phyloP scores from a whole-genome alignment of 2,888 invertebrate species.

The Chrysina gloriosa region DNA sequence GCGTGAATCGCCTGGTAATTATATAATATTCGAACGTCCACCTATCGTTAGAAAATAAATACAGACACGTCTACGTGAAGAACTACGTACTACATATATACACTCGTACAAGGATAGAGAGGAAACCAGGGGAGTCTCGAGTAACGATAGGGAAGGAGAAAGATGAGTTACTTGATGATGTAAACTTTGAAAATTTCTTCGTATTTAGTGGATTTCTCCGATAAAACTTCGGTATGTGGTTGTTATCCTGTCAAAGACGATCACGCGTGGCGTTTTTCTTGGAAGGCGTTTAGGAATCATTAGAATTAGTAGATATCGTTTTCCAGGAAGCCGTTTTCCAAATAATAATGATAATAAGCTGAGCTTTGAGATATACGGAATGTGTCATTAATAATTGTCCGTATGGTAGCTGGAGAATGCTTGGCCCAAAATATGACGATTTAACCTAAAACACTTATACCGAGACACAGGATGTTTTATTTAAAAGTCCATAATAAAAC shows the following conservation, averaged over 20 bases:
- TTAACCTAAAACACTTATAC: no score
- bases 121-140: background rate
- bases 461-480: no score
- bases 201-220: background rate
- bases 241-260: slow-evolving; percentile 18
- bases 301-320: background rate
- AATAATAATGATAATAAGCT: no score
- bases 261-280: background rate
- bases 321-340: background rate
- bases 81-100: background rate
- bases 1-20: slow-evolving; percentile 20
- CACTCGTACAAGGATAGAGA: background rate
- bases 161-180: slow-evolving; percentile 5
- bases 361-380: no score
- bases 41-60: slow-evolving; percentile 8
- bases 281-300: background rate
- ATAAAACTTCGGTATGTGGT: background rate
- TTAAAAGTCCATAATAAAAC: no score
- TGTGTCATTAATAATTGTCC: no score
- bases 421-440: no score
- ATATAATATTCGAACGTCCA: slow-evolving; percentile 17
- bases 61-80: background rate
- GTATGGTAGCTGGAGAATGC: no score
- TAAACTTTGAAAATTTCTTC: background rate
- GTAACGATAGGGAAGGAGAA: slow-evolving; percentile 4